Evolutionary conservation across 2,797 vertebrate species (phyloP).

Genomic region (Dermochelys coriacea): DNA sequence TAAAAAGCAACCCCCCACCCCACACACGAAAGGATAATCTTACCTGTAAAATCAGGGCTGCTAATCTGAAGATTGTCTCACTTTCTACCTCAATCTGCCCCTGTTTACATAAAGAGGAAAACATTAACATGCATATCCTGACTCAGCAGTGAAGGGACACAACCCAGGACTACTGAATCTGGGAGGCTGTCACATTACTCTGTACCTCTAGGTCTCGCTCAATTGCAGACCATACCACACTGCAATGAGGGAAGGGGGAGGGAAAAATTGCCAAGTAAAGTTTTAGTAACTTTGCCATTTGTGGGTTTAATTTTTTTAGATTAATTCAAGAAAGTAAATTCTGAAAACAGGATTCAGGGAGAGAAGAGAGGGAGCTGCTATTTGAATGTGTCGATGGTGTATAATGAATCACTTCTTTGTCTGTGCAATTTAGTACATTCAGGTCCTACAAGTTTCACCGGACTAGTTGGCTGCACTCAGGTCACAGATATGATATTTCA

Average conservation of each 20-base stretch:
- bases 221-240: slow-evolving; percentile 88
- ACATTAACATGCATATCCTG: background rate
- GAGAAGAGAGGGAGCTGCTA: background rate
- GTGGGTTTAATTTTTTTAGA: background rate
- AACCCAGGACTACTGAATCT: background rate
- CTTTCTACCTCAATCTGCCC: slow-evolving; percentile 93
- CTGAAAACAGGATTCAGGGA: background rate
- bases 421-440: background rate
- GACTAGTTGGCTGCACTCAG: background rate
- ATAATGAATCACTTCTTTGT: background rate
- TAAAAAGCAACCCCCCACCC: background rate
- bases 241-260: background rate
- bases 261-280: background rate
- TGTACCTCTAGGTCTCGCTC: slow-evolving; percentile 82
- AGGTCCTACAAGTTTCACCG: slow-evolving; percentile 9
- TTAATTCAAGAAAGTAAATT: background rate
- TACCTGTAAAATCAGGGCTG: slow-evolving; percentile 95
- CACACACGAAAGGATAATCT: slow-evolving; percentile 63
- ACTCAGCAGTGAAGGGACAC: background rate
- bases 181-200: slow-evolving; percentile 64
- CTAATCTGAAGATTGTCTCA: slow-evolving; percentile 92
- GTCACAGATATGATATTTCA: background rate
- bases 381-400: background rate
- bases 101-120: slow-evolving; percentile 79
- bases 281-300: background rate